Conservation (phyloP, 2,113 vertebrate species). For the Tonatia bakeri region DNA sequence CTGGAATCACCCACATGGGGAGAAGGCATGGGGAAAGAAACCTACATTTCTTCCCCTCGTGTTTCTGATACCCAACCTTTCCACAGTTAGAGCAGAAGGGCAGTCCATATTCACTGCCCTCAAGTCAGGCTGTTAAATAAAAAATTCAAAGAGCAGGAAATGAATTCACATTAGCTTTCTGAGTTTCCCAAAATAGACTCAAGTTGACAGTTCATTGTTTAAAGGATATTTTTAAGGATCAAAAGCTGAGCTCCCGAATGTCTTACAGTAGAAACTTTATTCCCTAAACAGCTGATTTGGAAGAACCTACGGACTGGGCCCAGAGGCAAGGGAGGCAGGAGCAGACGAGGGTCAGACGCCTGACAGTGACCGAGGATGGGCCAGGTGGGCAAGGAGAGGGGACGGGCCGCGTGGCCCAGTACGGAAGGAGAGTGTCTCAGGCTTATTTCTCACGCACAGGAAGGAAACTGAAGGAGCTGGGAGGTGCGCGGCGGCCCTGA, state of each 20-base stretch:
- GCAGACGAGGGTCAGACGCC: not conserved
- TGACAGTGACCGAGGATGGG: not conserved
- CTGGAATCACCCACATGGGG: not conserved
- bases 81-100: not conserved
- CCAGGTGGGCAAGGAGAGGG: not conserved
- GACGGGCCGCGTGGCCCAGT: not conserved
- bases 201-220: not conserved
- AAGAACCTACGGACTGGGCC: not conserved
- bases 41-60: not conserved
- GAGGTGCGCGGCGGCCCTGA: not conserved
- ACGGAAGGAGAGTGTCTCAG: no score
- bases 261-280: not conserved
- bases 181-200: not conserved
- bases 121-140: not conserved
- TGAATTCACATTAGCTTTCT: not conserved
- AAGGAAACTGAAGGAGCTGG: not conserved
- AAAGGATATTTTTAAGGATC: not conserved
- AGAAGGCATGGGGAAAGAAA: not conserved
- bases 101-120: not conserved
- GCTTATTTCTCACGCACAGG: not conserved
- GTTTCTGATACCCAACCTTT: not conserved
- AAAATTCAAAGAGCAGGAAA: constrained; percentile 6
- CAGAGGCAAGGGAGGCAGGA: not conserved
- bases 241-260: not conserved
- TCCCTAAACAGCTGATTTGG: not conserved